These are phyloP conservation scores for Cossypha dichroa DNA, from an alignment of 2,797 vertebrate species.

Conservation along the genomic window DNA sequence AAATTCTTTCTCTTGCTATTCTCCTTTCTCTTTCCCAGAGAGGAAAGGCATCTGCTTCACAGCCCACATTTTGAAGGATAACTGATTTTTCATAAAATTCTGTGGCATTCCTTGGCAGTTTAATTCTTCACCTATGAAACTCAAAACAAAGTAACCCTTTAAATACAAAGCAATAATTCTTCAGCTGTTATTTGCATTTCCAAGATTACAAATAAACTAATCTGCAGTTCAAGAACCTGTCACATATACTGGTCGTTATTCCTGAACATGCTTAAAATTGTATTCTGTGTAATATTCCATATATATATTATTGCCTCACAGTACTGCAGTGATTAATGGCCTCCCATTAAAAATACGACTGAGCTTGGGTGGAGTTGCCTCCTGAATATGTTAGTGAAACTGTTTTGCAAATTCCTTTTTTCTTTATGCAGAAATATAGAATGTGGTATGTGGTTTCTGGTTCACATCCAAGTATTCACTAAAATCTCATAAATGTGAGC, in stretches of 20 bases:
- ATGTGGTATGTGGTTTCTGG: conserved; percentile 50
- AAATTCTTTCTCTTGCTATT: neutral
- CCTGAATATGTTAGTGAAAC: conserved; percentile 29
- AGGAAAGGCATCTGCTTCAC: neutral
- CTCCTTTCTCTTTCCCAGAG: neutral
- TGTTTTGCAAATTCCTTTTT: conserved; percentile 34
- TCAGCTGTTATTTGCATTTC: neutral
- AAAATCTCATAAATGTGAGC: conserved; percentile 59
- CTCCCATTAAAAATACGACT: neutral
- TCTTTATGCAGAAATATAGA: conserved; percentile 50
- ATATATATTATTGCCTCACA: neutral
- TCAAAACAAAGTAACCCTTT: neutral
- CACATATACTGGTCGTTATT: neutral
- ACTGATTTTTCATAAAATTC: neutral
- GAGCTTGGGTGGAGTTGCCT: conserved; percentile 30
- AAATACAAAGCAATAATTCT: neutral
- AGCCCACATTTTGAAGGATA: neutral
- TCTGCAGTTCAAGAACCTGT: neutral
- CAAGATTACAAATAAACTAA: neutral
- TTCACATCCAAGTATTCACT: conserved; percentile 46
- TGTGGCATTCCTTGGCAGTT: neutral
- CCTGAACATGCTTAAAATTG: neutral
- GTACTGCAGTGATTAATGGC: neutral
- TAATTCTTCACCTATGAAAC: neutral
- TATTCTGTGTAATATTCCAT: neutral